Percentiles rank a stretch among this genome's conserved stretches.
Conservation (phyloP, 2,888 invertebrate species). For the Campoplex nolae region DNA sequence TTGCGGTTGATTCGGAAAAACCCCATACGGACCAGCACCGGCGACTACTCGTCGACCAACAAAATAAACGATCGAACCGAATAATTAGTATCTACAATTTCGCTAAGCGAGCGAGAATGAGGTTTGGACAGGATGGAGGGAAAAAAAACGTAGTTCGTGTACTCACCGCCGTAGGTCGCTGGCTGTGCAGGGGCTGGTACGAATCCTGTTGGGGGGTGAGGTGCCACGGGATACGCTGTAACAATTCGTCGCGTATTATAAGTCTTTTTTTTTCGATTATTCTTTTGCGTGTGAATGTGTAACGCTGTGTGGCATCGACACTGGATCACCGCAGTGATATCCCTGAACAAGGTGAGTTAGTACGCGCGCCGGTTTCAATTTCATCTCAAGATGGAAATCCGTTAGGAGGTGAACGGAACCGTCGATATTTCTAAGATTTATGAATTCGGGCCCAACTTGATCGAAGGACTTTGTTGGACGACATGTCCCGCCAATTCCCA, state of each 20-base stretch:
- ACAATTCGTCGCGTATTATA: slow-evolving; percentile 79
- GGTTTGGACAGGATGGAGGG: neutral
- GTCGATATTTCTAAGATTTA: neutral
- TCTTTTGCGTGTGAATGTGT: slow-evolving; percentile 30
- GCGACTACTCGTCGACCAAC: slow-evolving; percentile 84
- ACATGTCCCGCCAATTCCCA: neutral
- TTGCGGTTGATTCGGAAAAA: slow-evolving; percentile 87
- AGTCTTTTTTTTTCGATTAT: slow-evolving; percentile 48
- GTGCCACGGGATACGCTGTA: slow-evolving; percentile 84
- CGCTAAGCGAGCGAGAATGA: neutral
- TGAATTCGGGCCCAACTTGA: neutral
- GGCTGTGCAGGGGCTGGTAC: slow-evolving; percentile 83
- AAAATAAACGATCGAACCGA: slow-evolving; percentile 29
- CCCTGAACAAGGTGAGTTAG: slow-evolving; percentile 6
- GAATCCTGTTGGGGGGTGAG: slow-evolving; percentile 83
- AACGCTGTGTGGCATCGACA: neutral
- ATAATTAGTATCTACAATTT: slow-evolving; percentile 10
- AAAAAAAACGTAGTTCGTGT: neutral
- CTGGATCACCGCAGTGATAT: slow-evolving; percentile 6
- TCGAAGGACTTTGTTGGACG: neutral
- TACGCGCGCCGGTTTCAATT: neutral
- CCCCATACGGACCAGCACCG: slow-evolving; percentile 87
- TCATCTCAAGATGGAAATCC: neutral
- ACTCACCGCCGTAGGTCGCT: slow-evolving; percentile 82
- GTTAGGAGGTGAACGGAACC: too few species aligned